These are phyloP conservation scores for Tiaroga cobitis DNA, from an alignment of 2,797 vertebrate species.

Conservation along the genomic window DNA sequence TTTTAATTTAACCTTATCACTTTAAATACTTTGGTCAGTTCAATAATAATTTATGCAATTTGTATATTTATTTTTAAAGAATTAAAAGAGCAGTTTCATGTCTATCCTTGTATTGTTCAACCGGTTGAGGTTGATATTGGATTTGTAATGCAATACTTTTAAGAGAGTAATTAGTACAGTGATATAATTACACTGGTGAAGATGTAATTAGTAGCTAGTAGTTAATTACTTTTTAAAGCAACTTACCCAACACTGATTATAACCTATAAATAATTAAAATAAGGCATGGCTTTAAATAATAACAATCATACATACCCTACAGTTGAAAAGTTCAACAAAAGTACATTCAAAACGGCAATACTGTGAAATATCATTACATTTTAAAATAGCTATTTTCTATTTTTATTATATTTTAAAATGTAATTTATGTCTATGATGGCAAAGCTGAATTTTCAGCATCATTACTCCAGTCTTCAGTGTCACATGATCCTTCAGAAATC, in stretches of 20 bases:
- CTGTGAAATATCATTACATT: not conserved
- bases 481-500: not conserved
- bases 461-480: not conserved
- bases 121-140: not conserved
- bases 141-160: not conserved
- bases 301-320: not conserved
- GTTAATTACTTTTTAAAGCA: not conserved
- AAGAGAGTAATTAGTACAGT: not conserved
- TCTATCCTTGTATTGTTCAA: not conserved
- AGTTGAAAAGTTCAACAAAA: not conserved
- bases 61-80: not conserved
- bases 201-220: not conserved
- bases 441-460: not conserved
- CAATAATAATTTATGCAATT: not conserved
- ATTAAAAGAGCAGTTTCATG: not conserved
- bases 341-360: not conserved
- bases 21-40: not conserved
- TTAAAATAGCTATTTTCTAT: not conserved
- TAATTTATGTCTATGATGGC: not conserved
- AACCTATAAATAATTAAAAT: not conserved
- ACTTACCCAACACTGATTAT: not conserved
- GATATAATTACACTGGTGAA: not conserved
- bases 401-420: not conserved
- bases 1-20: not conserved
- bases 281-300: not conserved